A percentile compares a stretch with the other conserved stretches of the same genome.
Evolutionary conservation across 2,113 vertebrate species (phyloP).

Genomic region (Thamnaconus septentrionalis): DNA sequence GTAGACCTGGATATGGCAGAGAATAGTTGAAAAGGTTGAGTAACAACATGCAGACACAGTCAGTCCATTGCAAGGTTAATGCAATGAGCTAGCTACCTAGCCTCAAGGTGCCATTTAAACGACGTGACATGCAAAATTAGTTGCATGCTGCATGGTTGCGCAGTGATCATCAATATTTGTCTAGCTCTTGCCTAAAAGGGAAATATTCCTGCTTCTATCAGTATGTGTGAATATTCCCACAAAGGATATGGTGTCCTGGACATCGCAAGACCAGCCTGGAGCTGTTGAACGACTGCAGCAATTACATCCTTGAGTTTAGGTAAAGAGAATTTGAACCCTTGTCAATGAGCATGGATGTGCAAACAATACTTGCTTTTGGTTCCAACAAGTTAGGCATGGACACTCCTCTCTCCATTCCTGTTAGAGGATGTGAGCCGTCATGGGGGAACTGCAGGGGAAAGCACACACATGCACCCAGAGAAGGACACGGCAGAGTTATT

Average conservation of each 20-base stretch:
- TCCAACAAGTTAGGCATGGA: slow-evolving; percentile 99
- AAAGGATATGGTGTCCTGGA: too few relatives aligned
- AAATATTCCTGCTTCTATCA: neutral
- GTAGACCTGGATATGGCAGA: slow-evolving; percentile 84
- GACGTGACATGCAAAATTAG: too few relatives aligned
- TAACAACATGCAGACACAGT: too few relatives aligned
- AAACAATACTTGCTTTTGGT: slow-evolving; percentile 90
- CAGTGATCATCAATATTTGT: slow-evolving; percentile 1
- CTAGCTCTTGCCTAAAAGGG: neutral
- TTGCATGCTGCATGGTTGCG: too few relatives aligned
- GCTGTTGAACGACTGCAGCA: too few relatives aligned
- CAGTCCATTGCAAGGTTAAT: too few relatives aligned
- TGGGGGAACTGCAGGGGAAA: slow-evolving; percentile 78
- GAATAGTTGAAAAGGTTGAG: slow-evolving; percentile 13
- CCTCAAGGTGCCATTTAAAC: too few relatives aligned
- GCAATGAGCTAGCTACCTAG: too few relatives aligned
- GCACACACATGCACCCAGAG: slow-evolving; percentile 71
- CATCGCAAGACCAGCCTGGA: too few relatives aligned
- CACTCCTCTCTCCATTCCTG: slow-evolving; percentile 91
- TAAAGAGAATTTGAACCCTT: too few relatives aligned
- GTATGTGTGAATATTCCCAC: neutral
- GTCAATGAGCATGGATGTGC: neutral
- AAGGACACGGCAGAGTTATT: slow-evolving; percentile 11
- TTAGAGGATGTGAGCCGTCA: slow-evolving; percentile 78
- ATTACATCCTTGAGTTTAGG: too few relatives aligned